Evolutionary conservation across 2,888 invertebrate genomes (phyloP).

Genomic region (Platyscelio sp.): DNA sequence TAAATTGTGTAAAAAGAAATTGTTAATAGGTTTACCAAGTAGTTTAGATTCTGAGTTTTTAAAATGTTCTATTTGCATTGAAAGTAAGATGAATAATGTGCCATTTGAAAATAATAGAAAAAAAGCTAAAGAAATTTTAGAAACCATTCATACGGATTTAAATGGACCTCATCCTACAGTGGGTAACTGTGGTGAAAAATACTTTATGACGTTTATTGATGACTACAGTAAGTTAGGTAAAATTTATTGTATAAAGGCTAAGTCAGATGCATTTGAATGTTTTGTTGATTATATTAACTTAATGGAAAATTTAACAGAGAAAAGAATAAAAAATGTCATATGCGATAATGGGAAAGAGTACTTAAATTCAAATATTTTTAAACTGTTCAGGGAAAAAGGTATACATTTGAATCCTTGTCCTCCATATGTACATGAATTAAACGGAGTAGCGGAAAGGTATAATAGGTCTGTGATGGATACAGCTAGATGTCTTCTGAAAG

Average conservation of each 20-base stretch:
- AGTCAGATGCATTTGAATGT: background rate
- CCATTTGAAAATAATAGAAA: background rate
- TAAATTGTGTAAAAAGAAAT: background rate
- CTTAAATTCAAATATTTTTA: background rate
- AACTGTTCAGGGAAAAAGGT: background rate
- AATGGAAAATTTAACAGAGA: background rate
- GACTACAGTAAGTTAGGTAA: background rate
- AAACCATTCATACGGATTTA: background rate
- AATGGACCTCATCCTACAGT: background rate
- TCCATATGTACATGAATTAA: background rate
- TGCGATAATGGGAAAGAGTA: background rate
- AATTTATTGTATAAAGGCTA: background rate
- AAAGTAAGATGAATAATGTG: background rate
- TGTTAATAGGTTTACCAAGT: background rate
- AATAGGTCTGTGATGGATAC: conserved; percentile 56
- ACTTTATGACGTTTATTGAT: background rate
- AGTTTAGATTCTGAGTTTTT: background rate
- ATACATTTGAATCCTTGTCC: background rate
- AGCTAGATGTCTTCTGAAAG: conserved; percentile 62
- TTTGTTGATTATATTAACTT: background rate
- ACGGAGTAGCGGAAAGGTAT: conserved; percentile 17
- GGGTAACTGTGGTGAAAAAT: background rate
- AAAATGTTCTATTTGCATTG: background rate
- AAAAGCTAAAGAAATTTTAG: background rate
- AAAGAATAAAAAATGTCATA: background rate